These are phyloP conservation scores for Caenorhabditis angaria DNA, from an alignment of 2,888 invertebrate genomes.

Conservation along the genomic window DNA sequence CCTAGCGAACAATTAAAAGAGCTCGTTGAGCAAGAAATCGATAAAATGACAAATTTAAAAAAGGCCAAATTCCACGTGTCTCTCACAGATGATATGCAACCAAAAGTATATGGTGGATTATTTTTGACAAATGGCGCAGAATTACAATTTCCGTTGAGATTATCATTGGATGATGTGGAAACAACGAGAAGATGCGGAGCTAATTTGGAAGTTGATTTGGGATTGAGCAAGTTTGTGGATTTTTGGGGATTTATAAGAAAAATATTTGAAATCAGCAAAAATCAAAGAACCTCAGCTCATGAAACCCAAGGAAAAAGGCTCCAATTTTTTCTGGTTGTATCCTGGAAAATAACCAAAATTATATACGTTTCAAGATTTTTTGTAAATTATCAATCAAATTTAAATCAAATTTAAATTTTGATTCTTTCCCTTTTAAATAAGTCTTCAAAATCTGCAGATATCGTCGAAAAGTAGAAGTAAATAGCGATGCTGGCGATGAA, in stretches of 20 bases:
- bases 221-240: conserved; percentile 45
- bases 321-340: too few relatives aligned
- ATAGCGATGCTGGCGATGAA: conserved; percentile 53
- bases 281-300: too few relatives aligned
- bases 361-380: too few relatives aligned
- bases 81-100: conserved; percentile 54
- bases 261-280: background rate
- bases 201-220: conserved; percentile 57
- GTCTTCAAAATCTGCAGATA: conserved; percentile 36
- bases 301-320: too few relatives aligned
- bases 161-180: conserved; percentile 56
- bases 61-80: conserved; percentile 44
- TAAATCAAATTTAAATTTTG: background rate
- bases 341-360: too few relatives aligned
- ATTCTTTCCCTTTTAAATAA: background rate
- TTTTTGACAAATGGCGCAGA: conserved; percentile 56
- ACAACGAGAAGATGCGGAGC: conserved; percentile 52
- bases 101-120: conserved; percentile 54
- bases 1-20: conserved; percentile 50
- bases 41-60: conserved; percentile 38
- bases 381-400: conserved; percentile 5
- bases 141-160: conserved; percentile 54
- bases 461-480: conserved; percentile 54
- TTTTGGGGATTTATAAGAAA: background rate
- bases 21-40: conserved; percentile 57